phyloP scores from a whole-genome alignment of 2,888 invertebrate genomes.

The Lysandra coridon region DNA sequence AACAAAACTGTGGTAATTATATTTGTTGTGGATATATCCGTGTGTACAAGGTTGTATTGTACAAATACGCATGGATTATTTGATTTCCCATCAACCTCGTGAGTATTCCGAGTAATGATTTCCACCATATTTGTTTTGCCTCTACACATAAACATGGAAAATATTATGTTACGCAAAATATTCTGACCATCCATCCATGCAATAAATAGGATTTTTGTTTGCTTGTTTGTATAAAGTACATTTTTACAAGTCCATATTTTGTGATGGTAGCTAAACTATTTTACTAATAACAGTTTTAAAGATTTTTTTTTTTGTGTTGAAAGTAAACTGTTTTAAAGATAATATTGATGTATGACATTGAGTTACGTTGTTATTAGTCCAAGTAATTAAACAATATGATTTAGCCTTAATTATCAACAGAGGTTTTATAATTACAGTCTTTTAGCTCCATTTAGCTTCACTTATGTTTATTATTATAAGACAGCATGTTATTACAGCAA shows the following conservation, averaged over 20 bases:
- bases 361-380: neutral
- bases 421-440: neutral
- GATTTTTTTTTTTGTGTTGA: too few relatives aligned
- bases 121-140: constrained; percentile 2
- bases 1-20: neutral
- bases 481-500: neutral
- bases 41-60: neutral
- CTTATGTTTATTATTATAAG: neutral
- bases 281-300: too few relatives aligned
- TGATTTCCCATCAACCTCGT: constrained; percentile 12
- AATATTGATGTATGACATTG: neutral
- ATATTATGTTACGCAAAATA: constrained; percentile 13
- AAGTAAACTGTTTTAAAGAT: too few relatives aligned
- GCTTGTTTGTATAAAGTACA: too few relatives aligned
- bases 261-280: too few relatives aligned
- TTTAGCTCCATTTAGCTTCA: neutral
- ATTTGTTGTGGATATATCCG: neutral
- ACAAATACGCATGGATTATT: neutral
- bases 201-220: too few relatives aligned
- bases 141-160: neutral
- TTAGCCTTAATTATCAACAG: neutral
- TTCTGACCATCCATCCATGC: neutral
- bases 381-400: neutral
- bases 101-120: constrained; percentile 6
- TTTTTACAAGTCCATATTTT: neutral